Evolutionary conservation across 2,888 invertebrate genomes (phyloP).

Genomic region (Coenonympha glycerion): DNA sequence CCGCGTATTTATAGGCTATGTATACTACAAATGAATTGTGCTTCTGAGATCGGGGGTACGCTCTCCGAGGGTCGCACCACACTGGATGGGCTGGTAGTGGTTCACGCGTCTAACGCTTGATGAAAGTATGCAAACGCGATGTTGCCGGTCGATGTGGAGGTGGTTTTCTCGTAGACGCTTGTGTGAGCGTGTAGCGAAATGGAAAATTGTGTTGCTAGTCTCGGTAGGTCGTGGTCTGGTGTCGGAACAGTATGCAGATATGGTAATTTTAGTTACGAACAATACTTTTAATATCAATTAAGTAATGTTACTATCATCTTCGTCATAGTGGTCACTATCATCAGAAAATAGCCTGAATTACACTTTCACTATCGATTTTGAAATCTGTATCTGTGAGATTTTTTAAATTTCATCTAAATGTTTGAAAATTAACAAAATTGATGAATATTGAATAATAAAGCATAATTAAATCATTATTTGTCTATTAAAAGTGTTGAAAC

Average conservation of each 20-base stretch:
- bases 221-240: conserved; percentile 35
- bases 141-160: conserved; percentile 28
- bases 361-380: too few species aligned
- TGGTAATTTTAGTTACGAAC: conserved; percentile 14
- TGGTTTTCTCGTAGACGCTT: conserved; percentile 22
- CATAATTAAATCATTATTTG: too few species aligned
- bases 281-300: neutral
- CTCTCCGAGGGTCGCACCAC: conserved; percentile 30
- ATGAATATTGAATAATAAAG: too few species aligned
- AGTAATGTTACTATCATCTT: too few species aligned
- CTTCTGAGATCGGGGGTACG: conserved; percentile 47
- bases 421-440: too few species aligned
- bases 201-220: conserved; percentile 43
- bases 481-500: too few species aligned
- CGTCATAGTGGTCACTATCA: too few species aligned
- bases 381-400: too few species aligned
- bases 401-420: too few species aligned
- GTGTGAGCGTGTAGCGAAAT: conserved; percentile 46
- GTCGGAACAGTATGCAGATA: conserved; percentile 25
- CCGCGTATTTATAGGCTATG: conserved; percentile 67
- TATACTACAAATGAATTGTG: conserved; percentile 48
- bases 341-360: too few species aligned
- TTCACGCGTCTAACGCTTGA: conserved; percentile 5
- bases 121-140: conserved; percentile 10
- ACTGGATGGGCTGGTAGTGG: conserved; percentile 17